A percentile compares a stretch with the other conserved stretches of the same genome.
Conservation (phyloP, 2,797 vertebrate species). For the Danio kyathit region DNA sequence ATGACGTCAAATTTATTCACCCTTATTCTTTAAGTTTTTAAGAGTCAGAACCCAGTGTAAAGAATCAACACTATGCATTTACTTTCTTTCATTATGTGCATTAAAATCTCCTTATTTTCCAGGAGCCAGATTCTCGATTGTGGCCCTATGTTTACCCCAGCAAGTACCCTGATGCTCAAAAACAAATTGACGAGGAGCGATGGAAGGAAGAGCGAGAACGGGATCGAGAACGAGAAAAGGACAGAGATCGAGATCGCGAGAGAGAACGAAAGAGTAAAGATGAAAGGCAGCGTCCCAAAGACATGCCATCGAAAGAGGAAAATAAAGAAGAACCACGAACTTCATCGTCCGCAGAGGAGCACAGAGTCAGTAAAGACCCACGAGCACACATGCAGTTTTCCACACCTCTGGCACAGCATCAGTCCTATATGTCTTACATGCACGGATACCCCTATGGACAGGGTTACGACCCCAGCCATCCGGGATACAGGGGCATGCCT, state of each 20-base stretch:
- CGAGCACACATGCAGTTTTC: constrained; percentile 91
- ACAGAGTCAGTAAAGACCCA: constrained; percentile 87
- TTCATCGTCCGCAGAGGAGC: constrained; percentile 84
- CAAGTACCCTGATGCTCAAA: constrained; percentile 89
- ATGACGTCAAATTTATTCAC: too few species aligned
- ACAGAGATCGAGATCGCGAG: constrained; percentile 62
- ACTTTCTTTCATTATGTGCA: constrained; percentile 53
- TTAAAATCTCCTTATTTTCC: constrained; percentile 59
- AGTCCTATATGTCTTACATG: constrained; percentile 96
- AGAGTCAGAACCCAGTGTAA: too few species aligned
- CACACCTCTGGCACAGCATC: constrained; percentile 90
- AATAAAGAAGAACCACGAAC: constrained; percentile 86
- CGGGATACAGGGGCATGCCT: constrained; percentile 92
- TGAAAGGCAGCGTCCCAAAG: constrained; percentile 85
- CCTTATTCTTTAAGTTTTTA: too few species aligned
- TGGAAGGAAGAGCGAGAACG: constrained; percentile 86
- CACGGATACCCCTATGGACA: constrained; percentile 94
- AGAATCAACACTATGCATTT: constrained; percentile 70
- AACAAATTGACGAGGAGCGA: constrained; percentile 80
- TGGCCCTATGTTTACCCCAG: constrained; percentile 95
- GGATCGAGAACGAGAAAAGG: constrained; percentile 79
- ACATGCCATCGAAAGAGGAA: constrained; percentile 78
- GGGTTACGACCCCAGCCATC: constrained; percentile 91
- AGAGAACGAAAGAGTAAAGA: constrained; percentile 83
- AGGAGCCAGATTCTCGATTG: constrained; percentile 88